phyloP scores from a whole-genome alignment of 2,113 vertebrate species.

The Oenanthe melanoleuca region DNA sequence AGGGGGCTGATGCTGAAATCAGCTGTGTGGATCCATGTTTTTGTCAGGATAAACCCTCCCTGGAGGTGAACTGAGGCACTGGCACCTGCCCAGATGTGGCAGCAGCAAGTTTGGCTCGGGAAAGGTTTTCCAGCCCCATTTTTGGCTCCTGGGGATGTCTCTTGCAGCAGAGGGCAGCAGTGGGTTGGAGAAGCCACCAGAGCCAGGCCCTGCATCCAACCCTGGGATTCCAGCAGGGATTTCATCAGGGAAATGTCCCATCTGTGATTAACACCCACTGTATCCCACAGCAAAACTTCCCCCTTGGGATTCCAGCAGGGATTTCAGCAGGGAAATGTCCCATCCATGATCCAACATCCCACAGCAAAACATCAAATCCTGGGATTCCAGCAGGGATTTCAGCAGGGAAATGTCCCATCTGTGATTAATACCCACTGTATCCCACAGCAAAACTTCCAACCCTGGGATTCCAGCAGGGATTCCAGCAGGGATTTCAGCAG shows the following conservation, averaged over 20 bases:
- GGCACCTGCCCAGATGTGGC: rapidly evolving
- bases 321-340: too few relatives aligned
- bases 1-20: rapidly evolving
- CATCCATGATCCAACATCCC: too few relatives aligned
- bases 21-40: rapidly evolving
- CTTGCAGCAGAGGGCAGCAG: constrained; percentile 60
- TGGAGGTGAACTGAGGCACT: background rate
- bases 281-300: rapidly evolving
- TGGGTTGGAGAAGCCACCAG: background rate
- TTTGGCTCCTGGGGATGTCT: background rate
- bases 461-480: too few relatives aligned
- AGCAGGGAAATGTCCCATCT: too few relatives aligned
- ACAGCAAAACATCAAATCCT: too few relatives aligned
- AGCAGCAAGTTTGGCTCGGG: rapidly evolving
- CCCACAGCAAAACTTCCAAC: too few relatives aligned
- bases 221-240: background rate
- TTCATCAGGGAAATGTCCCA: rapidly evolving
- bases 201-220: rapidly evolving
- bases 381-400: too few relatives aligned
- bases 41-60: rapidly evolving
- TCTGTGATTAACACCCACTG: too few relatives aligned
- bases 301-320: too few relatives aligned
- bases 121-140: rapidly evolving
- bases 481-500: too few relatives aligned
- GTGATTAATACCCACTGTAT: too few relatives aligned